These are phyloP conservation scores for Pseudocheirus occidentalis DNA, from an alignment of 2,797 vertebrate genomes.

Conservation along the genomic window DNA sequence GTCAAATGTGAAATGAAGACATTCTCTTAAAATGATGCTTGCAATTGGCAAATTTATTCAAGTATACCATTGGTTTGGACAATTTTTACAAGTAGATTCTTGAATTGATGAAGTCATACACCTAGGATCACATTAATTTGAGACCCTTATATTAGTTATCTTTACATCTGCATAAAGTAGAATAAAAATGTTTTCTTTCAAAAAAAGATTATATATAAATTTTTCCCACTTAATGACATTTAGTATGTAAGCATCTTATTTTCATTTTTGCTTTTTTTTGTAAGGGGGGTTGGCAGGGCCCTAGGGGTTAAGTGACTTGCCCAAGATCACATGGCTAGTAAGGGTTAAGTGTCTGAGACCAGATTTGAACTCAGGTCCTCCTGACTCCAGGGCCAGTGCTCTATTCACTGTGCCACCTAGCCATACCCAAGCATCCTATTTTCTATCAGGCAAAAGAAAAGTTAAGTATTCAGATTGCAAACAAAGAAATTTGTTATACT, in stretches of 20 bases:
- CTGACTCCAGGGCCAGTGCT: too few species aligned
- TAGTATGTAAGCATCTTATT: background rate
- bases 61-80: background rate
- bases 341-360: too few species aligned
- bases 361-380: too few species aligned
- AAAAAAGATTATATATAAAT: background rate
- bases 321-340: too few species aligned
- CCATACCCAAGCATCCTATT: background rate
- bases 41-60: background rate
- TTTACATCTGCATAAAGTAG: background rate
- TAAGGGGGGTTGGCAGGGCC: too few species aligned
- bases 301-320: too few species aligned
- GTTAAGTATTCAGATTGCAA: slow-evolving; percentile 30
- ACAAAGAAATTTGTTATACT: background rate
- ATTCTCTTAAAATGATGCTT: background rate
- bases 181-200: slow-evolving; percentile 28
- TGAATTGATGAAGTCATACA: slow-evolving; percentile 26
- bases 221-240: slow-evolving; percentile 26
- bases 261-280: too few species aligned
- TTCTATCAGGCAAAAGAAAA: slow-evolving; percentile 38
- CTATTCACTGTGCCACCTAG: too few species aligned
- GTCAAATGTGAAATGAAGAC: background rate
- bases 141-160: background rate
- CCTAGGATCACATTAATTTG: background rate
- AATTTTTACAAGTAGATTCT: background rate